Evolutionary conservation across 2,888 invertebrate species (phyloP).

Genomic region (Caenorhabditis sinica): DNA sequence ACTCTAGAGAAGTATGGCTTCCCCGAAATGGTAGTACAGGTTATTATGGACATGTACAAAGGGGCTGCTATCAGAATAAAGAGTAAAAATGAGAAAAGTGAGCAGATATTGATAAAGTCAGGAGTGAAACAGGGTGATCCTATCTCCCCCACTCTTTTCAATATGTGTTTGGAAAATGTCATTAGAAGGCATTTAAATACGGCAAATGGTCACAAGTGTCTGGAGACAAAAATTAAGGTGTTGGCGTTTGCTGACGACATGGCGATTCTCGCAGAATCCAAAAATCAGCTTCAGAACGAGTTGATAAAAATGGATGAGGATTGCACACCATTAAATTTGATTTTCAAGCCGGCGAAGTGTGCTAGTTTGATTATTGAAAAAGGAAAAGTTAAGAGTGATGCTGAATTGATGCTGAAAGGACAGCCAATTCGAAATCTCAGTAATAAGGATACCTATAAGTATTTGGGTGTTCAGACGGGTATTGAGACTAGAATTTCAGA

Average conservation of each 20-base stretch:
- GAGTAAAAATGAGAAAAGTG: conserved; percentile 34
- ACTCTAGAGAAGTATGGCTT: too few relatives aligned
- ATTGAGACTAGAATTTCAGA: too few relatives aligned
- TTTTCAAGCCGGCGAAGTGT: conserved; percentile 61
- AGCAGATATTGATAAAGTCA: conserved; percentile 65
- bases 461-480: too few relatives aligned
- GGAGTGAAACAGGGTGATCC: conserved; percentile 84
- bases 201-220: too few relatives aligned
- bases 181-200: conserved; percentile 18
- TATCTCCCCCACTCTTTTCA: conserved; percentile 83
- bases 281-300: conserved; percentile 6
- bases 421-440: too few relatives aligned
- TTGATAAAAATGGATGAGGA: conserved; percentile 6
- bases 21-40: too few relatives aligned
- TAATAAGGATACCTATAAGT: neutral
- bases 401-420: too few relatives aligned
- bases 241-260: conserved; percentile 67
- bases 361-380: too few relatives aligned
- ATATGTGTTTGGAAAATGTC: conserved; percentile 81
- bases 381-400: too few relatives aligned
- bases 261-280: conserved; percentile 22
- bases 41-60: too few relatives aligned
- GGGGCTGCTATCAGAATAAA: conserved; percentile 30
- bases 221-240: too few relatives aligned
- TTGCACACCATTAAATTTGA: conserved; percentile 29